Evolutionary conservation across 2,113 vertebrate genomes (phyloP).

Genomic region (Ramphastos sulfuratus): DNA sequence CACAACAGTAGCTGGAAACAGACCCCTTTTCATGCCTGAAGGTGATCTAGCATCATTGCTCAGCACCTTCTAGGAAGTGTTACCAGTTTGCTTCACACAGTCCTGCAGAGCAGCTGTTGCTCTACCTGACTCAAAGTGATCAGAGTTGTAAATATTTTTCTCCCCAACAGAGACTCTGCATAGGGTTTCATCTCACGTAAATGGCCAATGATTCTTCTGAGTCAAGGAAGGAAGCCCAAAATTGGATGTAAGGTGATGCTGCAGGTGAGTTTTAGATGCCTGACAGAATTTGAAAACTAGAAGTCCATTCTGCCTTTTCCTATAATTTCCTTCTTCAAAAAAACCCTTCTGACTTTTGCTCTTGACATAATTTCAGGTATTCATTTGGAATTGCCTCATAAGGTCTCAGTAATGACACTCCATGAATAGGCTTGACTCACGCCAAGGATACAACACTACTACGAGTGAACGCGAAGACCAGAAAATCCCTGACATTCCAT

Average conservation of each 20-base stretch:
- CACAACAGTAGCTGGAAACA: background rate
- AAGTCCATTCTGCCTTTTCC: background rate
- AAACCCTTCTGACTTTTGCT: background rate
- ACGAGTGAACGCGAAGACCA: background rate
- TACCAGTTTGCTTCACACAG: fast-evolving
- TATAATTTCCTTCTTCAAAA: background rate
- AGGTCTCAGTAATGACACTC: background rate
- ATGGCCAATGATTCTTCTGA: background rate
- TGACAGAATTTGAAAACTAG: background rate
- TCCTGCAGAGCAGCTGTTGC: fast-evolving
- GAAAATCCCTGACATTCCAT: background rate
- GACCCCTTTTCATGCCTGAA: background rate
- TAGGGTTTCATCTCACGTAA: background rate
- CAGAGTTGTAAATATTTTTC: background rate
- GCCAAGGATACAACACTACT: background rate
- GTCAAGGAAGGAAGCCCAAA: background rate
- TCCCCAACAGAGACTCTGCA: background rate
- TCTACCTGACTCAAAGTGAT: background rate
- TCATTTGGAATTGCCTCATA: background rate
- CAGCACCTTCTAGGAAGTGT: background rate
- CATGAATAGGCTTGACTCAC: background rate
- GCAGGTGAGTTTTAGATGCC: background rate
- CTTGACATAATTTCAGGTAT: background rate
- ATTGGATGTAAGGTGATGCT: background rate
- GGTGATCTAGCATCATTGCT: background rate